Evolutionary conservation across 2,888 invertebrate species (phyloP).

Genomic region (Zygogramma bicolorata): DNA sequence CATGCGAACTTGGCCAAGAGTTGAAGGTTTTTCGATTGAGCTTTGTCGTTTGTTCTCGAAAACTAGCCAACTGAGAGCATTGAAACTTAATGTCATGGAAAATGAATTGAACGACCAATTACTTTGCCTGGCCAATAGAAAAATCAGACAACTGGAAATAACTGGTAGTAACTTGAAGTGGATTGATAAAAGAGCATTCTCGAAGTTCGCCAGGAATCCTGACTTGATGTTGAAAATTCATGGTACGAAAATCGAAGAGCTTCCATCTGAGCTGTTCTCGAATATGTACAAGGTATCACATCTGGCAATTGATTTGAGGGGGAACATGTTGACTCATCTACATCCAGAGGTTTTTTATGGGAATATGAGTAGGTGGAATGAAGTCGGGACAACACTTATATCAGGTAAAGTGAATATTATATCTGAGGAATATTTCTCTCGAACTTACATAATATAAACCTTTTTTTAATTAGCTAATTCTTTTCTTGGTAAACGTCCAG

Average conservation of each 20-base stretch:
- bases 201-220: constrained; percentile 79
- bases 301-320: constrained; percentile 84
- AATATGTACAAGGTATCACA: constrained; percentile 83
- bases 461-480: too few species aligned
- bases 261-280: constrained; percentile 84
- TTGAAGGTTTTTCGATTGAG: constrained; percentile 73
- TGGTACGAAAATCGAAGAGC: constrained; percentile 81
- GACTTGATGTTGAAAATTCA: constrained; percentile 83
- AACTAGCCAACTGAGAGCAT: constrained; percentile 79
- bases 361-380: constrained; percentile 89
- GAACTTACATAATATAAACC: too few species aligned
- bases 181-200: constrained; percentile 82
- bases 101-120: constrained; percentile 80
- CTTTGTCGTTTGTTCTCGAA: constrained; percentile 79
- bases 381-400: constrained; percentile 88
- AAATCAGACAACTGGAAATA: constrained; percentile 84
- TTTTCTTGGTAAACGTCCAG: too few species aligned
- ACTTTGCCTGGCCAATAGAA: constrained; percentile 81
- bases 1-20: constrained; percentile 81
- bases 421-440: too few species aligned
- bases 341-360: constrained; percentile 89
- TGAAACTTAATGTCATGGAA: constrained; percentile 83
- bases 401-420: constrained; percentile 74
- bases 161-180: constrained; percentile 80
- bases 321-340: constrained; percentile 83